Percentiles rank a stretch among this genome's conserved stretches.
phyloP scores from a whole-genome alignment of 2,113 vertebrate species.

The Campylomormyrus numenius region DNA sequence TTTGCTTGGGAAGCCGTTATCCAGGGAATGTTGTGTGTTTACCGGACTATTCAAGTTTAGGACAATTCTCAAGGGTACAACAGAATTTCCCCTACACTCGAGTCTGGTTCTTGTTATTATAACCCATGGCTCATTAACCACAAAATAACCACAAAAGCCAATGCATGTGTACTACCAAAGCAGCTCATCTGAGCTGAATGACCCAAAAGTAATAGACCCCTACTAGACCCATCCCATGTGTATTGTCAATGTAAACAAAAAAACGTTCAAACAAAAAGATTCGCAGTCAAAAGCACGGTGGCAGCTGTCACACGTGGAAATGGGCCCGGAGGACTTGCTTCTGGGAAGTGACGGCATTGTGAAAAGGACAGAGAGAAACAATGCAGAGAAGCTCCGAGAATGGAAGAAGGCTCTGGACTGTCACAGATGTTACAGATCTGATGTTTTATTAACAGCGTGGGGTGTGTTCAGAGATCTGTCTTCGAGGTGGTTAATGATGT shows the following conservation, averaged over 20 bases:
- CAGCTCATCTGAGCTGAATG: background rate
- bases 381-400: background rate
- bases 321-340: background rate
- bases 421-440: background rate
- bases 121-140: background rate
- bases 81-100: background rate
- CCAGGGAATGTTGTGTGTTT: conserved; percentile 6
- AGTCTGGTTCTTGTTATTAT: background rate
- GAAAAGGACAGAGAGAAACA: background rate
- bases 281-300: background rate
- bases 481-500: background rate
- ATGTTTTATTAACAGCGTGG: background rate
- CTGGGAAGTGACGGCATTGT: background rate
- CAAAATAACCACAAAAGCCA: background rate
- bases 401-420: background rate
- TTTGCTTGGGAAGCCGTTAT: background rate
- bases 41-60: background rate
- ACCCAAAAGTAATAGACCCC: background rate
- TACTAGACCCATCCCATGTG: background rate
- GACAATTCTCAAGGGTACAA: background rate
- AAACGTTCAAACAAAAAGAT: background rate
- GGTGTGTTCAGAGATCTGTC: background rate
- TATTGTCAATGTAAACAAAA: background rate
- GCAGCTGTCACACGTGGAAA: background rate
- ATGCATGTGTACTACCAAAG: background rate